phyloP scores from a whole-genome alignment of 2,113 vertebrate species.

The Mugil cephalus region DNA sequence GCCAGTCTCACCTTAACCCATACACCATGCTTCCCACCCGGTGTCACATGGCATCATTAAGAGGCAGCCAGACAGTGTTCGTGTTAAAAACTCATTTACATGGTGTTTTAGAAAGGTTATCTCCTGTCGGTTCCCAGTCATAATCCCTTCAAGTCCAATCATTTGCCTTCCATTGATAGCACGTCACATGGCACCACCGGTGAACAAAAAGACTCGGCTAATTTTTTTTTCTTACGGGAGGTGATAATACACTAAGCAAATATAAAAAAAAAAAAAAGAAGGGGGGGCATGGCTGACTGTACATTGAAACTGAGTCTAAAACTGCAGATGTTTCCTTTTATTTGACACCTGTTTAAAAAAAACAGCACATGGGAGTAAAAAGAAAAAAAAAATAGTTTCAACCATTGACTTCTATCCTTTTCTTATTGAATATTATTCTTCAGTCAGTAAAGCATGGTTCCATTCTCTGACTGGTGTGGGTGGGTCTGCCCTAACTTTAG shows the following conservation, averaged over 20 bases:
- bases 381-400: no score
- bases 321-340: slow-evolving; percentile 1
- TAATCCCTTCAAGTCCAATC: slow-evolving; percentile 80
- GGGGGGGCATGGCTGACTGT: slow-evolving; percentile 1
- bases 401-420: background rate
- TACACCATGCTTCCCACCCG: slow-evolving; percentile 62
- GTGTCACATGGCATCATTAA: slow-evolving; percentile 70
- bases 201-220: slow-evolving; percentile 34
- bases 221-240: slow-evolving; percentile 25
- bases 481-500: slow-evolving; percentile 69
- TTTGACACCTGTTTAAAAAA: slow-evolving; percentile 1
- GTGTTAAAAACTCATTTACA: slow-evolving; percentile 81
- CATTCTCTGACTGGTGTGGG: slow-evolving; percentile 50
- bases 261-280: slow-evolving; percentile 41
- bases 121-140: slow-evolving; percentile 69
- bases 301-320: slow-evolving; percentile 6
- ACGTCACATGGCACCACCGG: slow-evolving; percentile 50
- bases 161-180: slow-evolving; percentile 75
- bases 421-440: slow-evolving; percentile 33
- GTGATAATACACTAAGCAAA: slow-evolving; percentile 41
- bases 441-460: slow-evolving; percentile 41
- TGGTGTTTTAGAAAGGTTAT: slow-evolving; percentile 83
- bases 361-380: background rate
- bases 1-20: slow-evolving; percentile 61
- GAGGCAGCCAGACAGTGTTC: slow-evolving; percentile 69